Evolutionary conservation across 2,113 vertebrate species (phyloP).

Genomic region (human): DNA sequence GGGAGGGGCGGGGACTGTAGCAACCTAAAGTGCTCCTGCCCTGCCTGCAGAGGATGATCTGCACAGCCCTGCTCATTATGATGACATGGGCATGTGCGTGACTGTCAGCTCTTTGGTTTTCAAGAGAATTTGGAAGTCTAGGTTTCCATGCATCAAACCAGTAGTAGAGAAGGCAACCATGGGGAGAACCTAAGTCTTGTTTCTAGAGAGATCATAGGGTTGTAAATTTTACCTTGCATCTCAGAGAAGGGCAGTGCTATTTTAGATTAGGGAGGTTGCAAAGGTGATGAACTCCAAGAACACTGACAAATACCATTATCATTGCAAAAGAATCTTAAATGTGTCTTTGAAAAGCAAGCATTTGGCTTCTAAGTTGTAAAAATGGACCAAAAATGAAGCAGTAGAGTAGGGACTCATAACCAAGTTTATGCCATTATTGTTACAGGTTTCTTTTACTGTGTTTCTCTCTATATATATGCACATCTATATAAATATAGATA

Average conservation of each 20-base stretch:
- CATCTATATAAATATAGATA: neutral
- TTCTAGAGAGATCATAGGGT: accelerated
- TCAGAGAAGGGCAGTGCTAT: neutral
- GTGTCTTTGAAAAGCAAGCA: neutral
- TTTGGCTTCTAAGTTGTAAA: neutral
- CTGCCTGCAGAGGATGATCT: accelerated
- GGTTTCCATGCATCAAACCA: neutral
- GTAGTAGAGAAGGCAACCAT: accelerated
- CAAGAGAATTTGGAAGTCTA: neutral
- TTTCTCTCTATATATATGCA: accelerated
- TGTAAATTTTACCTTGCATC: neutral
- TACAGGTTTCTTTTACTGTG: neutral
- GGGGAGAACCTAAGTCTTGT: accelerated
- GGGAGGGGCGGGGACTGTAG: neutral
- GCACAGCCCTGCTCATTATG: neutral
- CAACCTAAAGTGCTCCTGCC: no score
- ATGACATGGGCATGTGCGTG: accelerated
- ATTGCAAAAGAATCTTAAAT: accelerated
- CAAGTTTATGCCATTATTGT: neutral
- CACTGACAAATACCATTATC: accelerated
- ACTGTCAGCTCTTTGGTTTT: neutral
- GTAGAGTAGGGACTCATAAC: no score
- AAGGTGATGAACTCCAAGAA: accelerated
- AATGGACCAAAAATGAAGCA: neutral
- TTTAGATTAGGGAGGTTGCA: accelerated